phyloP scores from a whole-genome alignment of 2,113 vertebrate species.

The Gnathonemus longibarbis region DNA sequence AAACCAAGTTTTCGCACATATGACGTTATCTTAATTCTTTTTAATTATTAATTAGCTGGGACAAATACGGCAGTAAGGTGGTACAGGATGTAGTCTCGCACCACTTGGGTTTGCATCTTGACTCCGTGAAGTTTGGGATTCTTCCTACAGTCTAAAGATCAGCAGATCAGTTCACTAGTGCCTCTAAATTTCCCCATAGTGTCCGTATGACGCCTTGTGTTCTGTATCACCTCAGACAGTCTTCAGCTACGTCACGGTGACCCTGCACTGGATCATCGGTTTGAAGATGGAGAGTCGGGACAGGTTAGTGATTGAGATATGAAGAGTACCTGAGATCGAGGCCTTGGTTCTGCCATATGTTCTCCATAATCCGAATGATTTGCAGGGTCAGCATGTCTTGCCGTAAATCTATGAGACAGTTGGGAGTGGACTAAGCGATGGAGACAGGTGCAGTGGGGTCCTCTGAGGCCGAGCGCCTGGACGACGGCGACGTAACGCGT shows the following conservation, averaged over 20 bases:
- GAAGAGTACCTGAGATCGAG: conserved; percentile 81
- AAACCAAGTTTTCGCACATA: background rate
- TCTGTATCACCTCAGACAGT: background rate
- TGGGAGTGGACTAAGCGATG: background rate
- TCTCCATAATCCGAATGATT: conserved; percentile 98
- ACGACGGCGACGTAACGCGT: background rate
- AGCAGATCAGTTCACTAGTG: background rate
- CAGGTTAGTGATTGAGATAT: background rate
- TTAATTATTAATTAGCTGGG: background rate
- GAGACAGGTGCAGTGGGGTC: too few species aligned
- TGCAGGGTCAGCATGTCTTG: conserved; percentile 98
- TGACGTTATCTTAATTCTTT: background rate
- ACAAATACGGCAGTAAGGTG: background rate
- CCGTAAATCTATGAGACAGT: conserved; percentile 73
- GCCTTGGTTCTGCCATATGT: conserved; percentile 99
- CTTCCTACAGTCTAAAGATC: background rate
- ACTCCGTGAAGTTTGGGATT: background rate
- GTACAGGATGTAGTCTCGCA: background rate
- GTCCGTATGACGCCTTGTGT: background rate
- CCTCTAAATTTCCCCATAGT: background rate
- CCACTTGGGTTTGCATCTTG: background rate
- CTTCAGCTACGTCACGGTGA: background rate
- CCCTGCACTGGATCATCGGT: background rate
- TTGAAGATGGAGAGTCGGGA: background rate
- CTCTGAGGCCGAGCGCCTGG: too few species aligned